phyloP scores from a whole-genome alignment of 2,113 vertebrate species.

The Nothocercus nigrocapillus region DNA sequence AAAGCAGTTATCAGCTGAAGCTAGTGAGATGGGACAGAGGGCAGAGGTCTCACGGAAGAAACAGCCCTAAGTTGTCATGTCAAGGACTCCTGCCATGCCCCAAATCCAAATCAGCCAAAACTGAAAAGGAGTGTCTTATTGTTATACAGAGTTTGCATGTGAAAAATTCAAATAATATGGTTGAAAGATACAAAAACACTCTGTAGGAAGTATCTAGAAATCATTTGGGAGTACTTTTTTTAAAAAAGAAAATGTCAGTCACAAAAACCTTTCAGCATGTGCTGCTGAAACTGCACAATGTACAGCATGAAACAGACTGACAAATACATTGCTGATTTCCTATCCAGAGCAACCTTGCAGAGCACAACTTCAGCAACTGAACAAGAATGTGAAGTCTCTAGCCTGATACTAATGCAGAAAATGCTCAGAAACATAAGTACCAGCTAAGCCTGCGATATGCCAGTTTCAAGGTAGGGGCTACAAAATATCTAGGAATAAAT shows the following conservation, averaged over 20 bases:
- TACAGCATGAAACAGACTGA: constrained; percentile 47
- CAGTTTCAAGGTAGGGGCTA: constrained; percentile 34
- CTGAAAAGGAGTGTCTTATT: neutral
- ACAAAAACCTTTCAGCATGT: constrained; percentile 17
- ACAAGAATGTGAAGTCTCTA: constrained; percentile 33
- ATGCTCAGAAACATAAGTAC: constrained; percentile 27
- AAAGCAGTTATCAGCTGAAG: neutral
- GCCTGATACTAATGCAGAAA: constrained; percentile 46
- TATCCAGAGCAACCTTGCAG: constrained; percentile 46
- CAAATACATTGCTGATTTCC: constrained; percentile 56
- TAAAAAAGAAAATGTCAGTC: neutral
- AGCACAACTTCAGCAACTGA: neutral
- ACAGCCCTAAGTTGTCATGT: neutral
- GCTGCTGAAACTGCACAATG: neutral
- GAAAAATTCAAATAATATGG: neutral
- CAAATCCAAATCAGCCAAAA: neutral
- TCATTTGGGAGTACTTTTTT: constrained; percentile 15
- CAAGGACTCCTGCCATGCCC: neutral
- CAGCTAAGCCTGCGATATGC: neutral
- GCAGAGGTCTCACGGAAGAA: neutral
- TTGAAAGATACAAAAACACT: neutral
- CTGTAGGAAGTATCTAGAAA: constrained; percentile 10
- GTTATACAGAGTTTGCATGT: neutral
- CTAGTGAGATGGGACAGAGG: neutral
- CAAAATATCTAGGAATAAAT: constrained; percentile 48